phyloP scores from a whole-genome alignment of 1,140 invertebrate species.

The Pachypsylla venusta region DNA sequence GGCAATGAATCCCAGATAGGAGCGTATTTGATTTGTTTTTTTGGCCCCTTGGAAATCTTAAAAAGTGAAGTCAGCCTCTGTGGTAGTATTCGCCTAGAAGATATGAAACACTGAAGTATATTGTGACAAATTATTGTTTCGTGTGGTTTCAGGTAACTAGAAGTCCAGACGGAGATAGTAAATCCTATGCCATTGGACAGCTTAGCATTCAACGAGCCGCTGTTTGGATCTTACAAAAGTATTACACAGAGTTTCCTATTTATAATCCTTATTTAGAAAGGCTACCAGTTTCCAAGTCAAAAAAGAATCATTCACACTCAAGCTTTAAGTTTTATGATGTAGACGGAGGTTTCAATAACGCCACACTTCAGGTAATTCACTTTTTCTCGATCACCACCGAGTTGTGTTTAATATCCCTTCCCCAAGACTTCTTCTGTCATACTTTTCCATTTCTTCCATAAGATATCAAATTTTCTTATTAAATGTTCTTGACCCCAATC shows the following conservation, averaged over 20 bases:
- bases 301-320: slow-evolving; percentile 50
- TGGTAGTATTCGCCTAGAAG: no score
- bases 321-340: slow-evolving; percentile 97
- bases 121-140: no score
- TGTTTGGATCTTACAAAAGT: slow-evolving; percentile 82
- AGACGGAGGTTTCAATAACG: slow-evolving; percentile 58
- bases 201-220: slow-evolving; percentile 90
- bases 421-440: no score
- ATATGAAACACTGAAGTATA: no score
- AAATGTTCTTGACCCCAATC: no score
- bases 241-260: slow-evolving; percentile 90
- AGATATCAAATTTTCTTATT: no score
- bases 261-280: slow-evolving; percentile 94
- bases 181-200: slow-evolving; percentile 74
- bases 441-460: no score
- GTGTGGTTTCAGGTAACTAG: slow-evolving; percentile 59
- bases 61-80: neutral
- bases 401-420: no score
- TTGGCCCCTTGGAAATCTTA: slow-evolving; percentile 13
- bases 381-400: no score
- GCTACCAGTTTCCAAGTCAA: slow-evolving; percentile 67
- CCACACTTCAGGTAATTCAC: slow-evolving; percentile 37
- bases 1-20: no score
- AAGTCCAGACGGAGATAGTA: slow-evolving; percentile 82
- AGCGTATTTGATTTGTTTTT: no score